Percentiles rank a stretch among this genome's conserved stretches.
Conservation (phyloP, 2,797 vertebrate species). For the Falco naumanni region DNA sequence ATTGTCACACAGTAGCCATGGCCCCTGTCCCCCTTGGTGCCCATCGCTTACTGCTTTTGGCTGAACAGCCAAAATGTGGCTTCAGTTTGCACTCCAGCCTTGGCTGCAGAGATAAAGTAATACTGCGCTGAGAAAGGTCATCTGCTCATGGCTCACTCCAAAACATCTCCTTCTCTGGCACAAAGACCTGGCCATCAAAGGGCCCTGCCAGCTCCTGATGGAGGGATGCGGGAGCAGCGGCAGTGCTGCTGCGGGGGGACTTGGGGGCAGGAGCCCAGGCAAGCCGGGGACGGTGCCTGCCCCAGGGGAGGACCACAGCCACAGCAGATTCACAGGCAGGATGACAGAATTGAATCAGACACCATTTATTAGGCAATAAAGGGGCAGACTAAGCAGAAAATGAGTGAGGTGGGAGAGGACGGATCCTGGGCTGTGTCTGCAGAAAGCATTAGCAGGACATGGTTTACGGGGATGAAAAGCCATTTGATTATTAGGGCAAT, state of each 20-base stretch:
- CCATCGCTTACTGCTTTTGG: neutral
- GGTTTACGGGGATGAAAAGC: neutral
- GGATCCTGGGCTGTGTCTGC: neutral
- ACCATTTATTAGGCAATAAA: neutral
- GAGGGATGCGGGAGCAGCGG: neutral
- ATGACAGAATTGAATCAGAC: neutral
- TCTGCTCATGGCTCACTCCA: neutral
- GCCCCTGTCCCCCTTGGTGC: neutral
- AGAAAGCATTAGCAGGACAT: neutral
- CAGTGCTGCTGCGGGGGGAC: neutral
- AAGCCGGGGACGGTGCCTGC: neutral
- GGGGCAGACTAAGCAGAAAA: neutral
- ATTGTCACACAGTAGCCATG: neutral
- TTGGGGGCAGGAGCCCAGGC: neutral
- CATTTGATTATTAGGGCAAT: neutral
- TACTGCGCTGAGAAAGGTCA: neutral
- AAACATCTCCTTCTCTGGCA: neutral
- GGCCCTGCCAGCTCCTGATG: fast-evolving
- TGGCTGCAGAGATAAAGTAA: neutral
- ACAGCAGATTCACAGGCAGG: fast-evolving
- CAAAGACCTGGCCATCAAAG: neutral
- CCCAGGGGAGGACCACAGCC: neutral
- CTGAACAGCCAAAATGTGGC: neutral
- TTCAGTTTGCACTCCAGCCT: neutral
- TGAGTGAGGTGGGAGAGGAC: neutral